Base-by-base conservation (phyloP, 2,888 invertebrate genomes). In the Drosophila affinis region DNA sequence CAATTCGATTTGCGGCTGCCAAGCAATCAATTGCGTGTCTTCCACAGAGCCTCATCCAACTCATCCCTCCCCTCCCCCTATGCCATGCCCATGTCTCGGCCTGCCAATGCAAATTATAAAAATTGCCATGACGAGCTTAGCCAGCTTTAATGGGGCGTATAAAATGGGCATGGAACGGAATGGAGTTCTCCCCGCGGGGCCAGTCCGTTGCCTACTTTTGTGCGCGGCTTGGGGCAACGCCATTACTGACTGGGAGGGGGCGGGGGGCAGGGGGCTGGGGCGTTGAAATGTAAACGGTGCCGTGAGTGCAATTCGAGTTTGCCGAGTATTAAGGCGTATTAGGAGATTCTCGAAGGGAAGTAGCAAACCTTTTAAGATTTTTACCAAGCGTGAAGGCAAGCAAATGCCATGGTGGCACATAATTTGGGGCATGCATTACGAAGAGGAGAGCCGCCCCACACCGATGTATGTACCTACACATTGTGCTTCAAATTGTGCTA, bases 121-220 rank as follows among this genome's bases (percentile, higher is more conserved):
- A 70, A 75, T 81, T 79, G 75, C 82, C 79, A 68, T 72, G 68
- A 75, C 78, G 68, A 73, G 74, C 72, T 72, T 75, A 79, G 79
- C 76, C 78, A 63, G 83, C 83, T 85, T 89, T 87, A 87, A 89
- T 87, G 81, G 76, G 34, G 85, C 75, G 71, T 73, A 80, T 58
- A 52, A 72, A 72, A 79, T 67, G 24, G 34, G 34, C 39, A 14
- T 14, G 21, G 21, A 21, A 21, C 0, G 39, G 14, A 14, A 14
- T 6, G 10, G 32, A 39, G 14, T 29, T 49, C 45, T 49, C 34
- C 32, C 72, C 79, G 65, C 70, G 65, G 72, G 62, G 68, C 73
- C 21, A 21, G 21, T 62, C 27, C 39, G 59, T 81, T 87, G 87
- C 79, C 83, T 84, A 78, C 89, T 67, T 88, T 69, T 58, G 57